A percentile compares a stretch with the other conserved stretches of the same genome.
phyloP scores from a whole-genome alignment of 2,113 vertebrate genomes.

The Cnemophilus loriae region DNA sequence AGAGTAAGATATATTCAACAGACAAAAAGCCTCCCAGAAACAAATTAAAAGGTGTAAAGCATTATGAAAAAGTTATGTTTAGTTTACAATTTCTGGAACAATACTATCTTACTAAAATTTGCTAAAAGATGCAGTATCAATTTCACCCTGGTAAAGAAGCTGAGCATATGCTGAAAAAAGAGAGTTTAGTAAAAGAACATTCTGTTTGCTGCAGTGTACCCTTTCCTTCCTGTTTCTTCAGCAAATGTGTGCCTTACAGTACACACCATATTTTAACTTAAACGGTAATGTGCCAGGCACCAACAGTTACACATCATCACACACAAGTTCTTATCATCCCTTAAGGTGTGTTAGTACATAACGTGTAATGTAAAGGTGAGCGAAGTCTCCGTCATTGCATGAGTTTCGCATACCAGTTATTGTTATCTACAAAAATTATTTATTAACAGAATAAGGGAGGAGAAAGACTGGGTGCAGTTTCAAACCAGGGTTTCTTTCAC shows the following conservation, averaged over 20 bases:
- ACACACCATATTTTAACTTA: background rate
- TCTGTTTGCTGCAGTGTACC: background rate
- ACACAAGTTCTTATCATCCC: background rate
- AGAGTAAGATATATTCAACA: background rate
- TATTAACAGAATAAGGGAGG: slow-evolving; percentile 35
- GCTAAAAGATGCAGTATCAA: background rate
- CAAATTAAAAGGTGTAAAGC: background rate
- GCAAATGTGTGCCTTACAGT: background rate
- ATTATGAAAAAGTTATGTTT: background rate
- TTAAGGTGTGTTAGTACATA: slow-evolving; percentile 18
- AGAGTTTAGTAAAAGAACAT: background rate
- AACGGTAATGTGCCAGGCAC: background rate
- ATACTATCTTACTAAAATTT: background rate
- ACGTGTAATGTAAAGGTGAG: background rate
- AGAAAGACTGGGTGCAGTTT: background rate
- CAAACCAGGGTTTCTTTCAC: background rate
- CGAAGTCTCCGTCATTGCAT: background rate
- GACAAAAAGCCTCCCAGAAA: background rate
- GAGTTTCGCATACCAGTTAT: background rate
- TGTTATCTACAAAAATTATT: slow-evolving; percentile 38
- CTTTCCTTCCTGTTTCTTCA: background rate
- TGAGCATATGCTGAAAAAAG: background rate
- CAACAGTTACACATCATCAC: background rate
- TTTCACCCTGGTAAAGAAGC: background rate
- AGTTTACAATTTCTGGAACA: background rate